Evolutionary conservation across 1,140 invertebrate species (phyloP).

Genomic region (Brachionus plicatilis): DNA sequence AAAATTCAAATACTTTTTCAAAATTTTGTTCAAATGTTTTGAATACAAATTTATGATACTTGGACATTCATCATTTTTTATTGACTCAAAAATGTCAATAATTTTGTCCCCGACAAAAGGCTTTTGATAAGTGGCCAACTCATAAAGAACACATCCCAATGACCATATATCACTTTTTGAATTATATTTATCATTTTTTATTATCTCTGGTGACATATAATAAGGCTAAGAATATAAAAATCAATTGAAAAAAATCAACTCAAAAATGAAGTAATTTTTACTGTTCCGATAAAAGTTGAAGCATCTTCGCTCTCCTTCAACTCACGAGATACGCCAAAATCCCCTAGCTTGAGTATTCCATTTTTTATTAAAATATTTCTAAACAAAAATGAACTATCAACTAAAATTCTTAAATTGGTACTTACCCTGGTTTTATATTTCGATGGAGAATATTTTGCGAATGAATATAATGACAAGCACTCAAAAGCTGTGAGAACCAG

Average conservation of each 20-base stretch:
- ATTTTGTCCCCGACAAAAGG: conserved; percentile 56
- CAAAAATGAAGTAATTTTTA: not conserved
- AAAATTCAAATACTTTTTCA: conserved; percentile 19
- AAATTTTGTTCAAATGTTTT: conserved; percentile 12
- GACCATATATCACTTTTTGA: conserved; percentile 73
- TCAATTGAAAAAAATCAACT: not conserved
- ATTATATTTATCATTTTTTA: conserved; percentile 64
- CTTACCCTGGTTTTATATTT: conserved; percentile 29
- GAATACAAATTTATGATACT: conserved; percentile 30
- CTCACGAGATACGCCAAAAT: conserved; percentile 49
- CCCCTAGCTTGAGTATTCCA: conserved; percentile 20
- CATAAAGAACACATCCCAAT: conserved; percentile 76
- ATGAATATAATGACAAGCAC: conserved; percentile 34
- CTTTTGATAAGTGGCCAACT: conserved; percentile 62
- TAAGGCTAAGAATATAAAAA: conserved; percentile 59
- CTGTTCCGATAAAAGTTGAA: conserved; percentile 59
- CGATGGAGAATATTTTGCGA: conserved; percentile 1
- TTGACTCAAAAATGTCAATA: conserved; percentile 39
- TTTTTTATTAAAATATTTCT: conserved; percentile 39
- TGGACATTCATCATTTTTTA: conserved; percentile 41
- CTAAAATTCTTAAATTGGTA: not conserved
- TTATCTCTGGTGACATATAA: conserved; percentile 79
- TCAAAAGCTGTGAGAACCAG: conserved; percentile 10
- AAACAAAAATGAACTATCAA: not conserved
- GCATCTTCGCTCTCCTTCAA: conserved; percentile 56